Evolutionary conservation across 2,888 invertebrate species (phyloP).

Genomic region (Beris morrisii): DNA sequence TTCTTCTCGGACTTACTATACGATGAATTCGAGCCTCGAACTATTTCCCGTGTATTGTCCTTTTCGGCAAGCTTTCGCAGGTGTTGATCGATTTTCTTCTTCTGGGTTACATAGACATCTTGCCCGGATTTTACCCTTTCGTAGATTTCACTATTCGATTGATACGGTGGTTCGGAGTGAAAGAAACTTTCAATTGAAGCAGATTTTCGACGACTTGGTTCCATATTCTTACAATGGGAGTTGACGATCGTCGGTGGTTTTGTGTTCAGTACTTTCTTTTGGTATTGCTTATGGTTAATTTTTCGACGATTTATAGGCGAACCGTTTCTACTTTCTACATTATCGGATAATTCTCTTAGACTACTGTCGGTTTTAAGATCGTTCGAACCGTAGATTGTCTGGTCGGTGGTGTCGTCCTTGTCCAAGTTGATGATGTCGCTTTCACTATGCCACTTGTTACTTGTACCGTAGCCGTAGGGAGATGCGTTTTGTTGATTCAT

Average conservation of each 20-base stretch:
- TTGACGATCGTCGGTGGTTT: constrained; percentile 31
- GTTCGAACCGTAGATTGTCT: constrained; percentile 38
- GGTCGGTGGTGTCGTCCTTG: constrained; percentile 37
- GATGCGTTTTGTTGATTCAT: background rate
- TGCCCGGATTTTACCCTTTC: constrained; percentile 45
- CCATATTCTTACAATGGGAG: constrained; percentile 23
- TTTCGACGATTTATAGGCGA: constrained; percentile 11
- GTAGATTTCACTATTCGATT: constrained; percentile 50
- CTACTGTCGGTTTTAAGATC: constrained; percentile 17
- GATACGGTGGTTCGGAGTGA: constrained; percentile 44
- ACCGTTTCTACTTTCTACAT: constrained; percentile 4
- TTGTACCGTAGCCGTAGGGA: background rate
- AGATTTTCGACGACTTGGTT: constrained; percentile 46
- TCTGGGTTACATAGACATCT: constrained; percentile 26
- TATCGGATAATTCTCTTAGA: constrained; percentile 2
- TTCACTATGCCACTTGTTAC: constrained; percentile 54
- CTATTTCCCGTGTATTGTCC: constrained; percentile 20
- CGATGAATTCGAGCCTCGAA: constrained; percentile 7
- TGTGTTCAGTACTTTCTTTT: constrained; percentile 14
- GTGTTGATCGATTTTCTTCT: constrained; percentile 33
- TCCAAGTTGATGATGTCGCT: constrained; percentile 50
- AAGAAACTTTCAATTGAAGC: constrained; percentile 55
- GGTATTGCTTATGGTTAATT: background rate
- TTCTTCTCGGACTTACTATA: constrained; percentile 20
- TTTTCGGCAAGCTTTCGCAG: constrained; percentile 21